Conservation (phyloP, 1,140 invertebrate species). For the Atta texana region DNA sequence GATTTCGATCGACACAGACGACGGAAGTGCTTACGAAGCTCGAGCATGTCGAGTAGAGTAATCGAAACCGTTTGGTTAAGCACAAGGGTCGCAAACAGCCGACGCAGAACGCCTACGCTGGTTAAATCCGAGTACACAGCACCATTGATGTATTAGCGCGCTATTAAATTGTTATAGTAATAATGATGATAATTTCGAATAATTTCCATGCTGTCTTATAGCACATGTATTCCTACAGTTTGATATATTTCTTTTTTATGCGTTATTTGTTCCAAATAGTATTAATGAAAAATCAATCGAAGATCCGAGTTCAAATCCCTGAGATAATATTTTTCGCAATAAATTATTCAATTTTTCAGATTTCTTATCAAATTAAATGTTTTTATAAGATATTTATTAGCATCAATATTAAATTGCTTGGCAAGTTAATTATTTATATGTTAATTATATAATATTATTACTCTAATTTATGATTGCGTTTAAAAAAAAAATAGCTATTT, state of each 20-base stretch:
- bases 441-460: no score
- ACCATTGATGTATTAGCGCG: neutral
- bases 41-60: slow-evolving; percentile 4
- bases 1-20: slow-evolving; percentile 3
- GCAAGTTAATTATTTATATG: no score
- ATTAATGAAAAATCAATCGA: neutral
- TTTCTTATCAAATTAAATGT: no score
- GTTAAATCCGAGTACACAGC: neutral
- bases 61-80: slow-evolving; percentile 23
- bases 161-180: neutral
- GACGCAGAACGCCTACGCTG: neutral
- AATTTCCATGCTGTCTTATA: neutral
- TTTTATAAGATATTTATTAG: no score
- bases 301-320: no score
- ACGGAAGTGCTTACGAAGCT: slow-evolving; percentile 22
- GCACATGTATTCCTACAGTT: neutral
- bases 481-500: no score
- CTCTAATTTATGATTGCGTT: no score
- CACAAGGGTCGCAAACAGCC: neutral
- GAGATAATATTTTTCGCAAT: no score
- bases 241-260: neutral
- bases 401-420: no score
- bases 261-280: neutral
- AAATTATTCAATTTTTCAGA: no score
- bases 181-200: neutral